Percentiles rank a stretch among this genome's conserved stretches.
Evolutionary conservation across 2,797 vertebrate species (phyloP).

Genomic region (Sylvia borin): DNA sequence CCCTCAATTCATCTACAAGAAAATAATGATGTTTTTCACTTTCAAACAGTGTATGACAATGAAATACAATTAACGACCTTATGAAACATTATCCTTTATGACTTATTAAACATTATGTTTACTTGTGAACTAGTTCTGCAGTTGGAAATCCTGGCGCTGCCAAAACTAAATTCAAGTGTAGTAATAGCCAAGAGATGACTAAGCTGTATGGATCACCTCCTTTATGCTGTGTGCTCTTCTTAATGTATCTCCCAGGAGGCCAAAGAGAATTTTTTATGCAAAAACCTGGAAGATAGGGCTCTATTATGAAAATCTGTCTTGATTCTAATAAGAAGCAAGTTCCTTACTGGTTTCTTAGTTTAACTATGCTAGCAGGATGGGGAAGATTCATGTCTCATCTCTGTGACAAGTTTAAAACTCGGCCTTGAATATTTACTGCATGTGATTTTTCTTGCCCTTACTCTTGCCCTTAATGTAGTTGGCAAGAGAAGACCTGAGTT

Average conservation of each 20-base stretch:
- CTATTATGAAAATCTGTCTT: not conserved
- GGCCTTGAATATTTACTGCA: not conserved
- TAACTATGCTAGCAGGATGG: not conserved
- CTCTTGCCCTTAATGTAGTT: not conserved
- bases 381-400: not conserved
- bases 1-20: not conserved
- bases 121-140: not conserved
- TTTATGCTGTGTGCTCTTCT: not conserved
- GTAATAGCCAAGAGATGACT: not conserved
- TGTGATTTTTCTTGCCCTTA: not conserved
- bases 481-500: not conserved
- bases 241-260: not conserved
- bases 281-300: not conserved
- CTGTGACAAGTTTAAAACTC: not conserved
- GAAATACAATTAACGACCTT: slow-evolving; percentile 9
- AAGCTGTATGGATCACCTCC: not conserved
- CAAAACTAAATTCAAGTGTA: not conserved
- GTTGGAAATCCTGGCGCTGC: not conserved
- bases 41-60: not conserved
- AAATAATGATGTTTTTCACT: not conserved
- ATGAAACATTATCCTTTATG: not conserved
- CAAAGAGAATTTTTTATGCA: not conserved
- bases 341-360: not conserved
- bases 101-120: not conserved
- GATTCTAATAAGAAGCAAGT: not conserved